These are phyloP conservation scores for Odontocolon sp. DNA, from an alignment of 2,888 invertebrate species.

Conservation along the genomic window DNA sequence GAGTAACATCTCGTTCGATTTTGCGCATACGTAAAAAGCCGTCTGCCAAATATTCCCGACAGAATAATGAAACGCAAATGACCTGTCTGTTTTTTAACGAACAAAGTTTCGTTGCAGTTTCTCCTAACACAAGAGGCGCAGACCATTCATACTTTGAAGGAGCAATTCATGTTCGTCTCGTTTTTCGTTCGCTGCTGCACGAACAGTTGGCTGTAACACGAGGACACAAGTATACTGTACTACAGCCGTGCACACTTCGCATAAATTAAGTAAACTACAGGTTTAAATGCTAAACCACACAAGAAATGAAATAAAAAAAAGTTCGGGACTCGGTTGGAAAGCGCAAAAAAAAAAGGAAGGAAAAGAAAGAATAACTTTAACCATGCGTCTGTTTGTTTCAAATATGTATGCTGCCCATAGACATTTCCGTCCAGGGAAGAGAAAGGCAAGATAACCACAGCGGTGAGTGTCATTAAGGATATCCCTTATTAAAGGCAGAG, in stretches of 20 bases:
- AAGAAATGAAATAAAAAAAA: slow-evolving; percentile 26
- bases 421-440: background rate
- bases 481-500: slow-evolving; percentile 40
- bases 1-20: background rate
- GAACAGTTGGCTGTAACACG: slow-evolving; percentile 14
- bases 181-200: slow-evolving; percentile 16
- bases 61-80: slow-evolving; percentile 61
- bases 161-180: slow-evolving; percentile 33
- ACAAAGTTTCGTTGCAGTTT: slow-evolving; percentile 61
- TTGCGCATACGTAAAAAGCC: background rate
- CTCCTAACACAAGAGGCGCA: slow-evolving; percentile 28
- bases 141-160: slow-evolving; percentile 61
- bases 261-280: slow-evolving; percentile 62
- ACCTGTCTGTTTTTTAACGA: slow-evolving; percentile 56
- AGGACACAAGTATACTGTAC: slow-evolving; percentile 18
- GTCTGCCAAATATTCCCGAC: slow-evolving; percentile 2
- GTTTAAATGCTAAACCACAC: slow-evolving; percentile 71
- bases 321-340: slow-evolving; percentile 6
- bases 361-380: slow-evolving; percentile 48
- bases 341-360: background rate
- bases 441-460: slow-evolving; percentile 7
- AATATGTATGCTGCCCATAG: slow-evolving; percentile 47
- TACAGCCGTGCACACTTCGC: slow-evolving; percentile 5
- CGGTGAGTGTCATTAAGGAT: slow-evolving; percentile 36
- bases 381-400: slow-evolving; percentile 55